These are phyloP conservation scores for Huso huso DNA, from an alignment of 2,797 vertebrate species.

Conservation along the genomic window DNA sequence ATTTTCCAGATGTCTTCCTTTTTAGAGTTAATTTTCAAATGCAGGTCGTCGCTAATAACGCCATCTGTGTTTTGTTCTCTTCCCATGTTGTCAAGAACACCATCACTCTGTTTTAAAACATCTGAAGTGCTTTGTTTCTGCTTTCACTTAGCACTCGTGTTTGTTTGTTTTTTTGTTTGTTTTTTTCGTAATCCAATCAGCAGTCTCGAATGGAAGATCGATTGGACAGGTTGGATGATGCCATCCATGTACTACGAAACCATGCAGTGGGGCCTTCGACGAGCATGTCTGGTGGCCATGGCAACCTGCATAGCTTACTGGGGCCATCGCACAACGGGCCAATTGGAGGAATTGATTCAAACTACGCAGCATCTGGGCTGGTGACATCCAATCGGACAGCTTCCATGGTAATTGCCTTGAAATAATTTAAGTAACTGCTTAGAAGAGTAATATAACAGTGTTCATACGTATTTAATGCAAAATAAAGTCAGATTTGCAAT, in stretches of 20 bases:
- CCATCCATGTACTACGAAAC: conserved; percentile 91
- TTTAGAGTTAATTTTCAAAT: too few species aligned
- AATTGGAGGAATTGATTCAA: conserved; percentile 74
- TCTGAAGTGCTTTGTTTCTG: conserved; percentile 29
- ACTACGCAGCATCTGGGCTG: conserved; percentile 76
- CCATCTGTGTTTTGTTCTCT: background rate
- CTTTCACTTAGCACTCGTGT: conserved; percentile 42
- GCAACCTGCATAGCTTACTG: conserved; percentile 86
- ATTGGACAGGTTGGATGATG: conserved; percentile 93
- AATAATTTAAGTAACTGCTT: too few species aligned
- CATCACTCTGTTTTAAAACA: conserved; percentile 37
- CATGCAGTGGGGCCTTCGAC: conserved; percentile 93
- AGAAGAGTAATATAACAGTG: too few species aligned
- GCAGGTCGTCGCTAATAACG: too few species aligned
- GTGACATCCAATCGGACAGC: conserved; percentile 74
- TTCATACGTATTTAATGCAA: too few species aligned
- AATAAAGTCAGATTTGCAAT: too few species aligned
- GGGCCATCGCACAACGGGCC: conserved; percentile 90
- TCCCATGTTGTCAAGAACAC: conserved; percentile 25
- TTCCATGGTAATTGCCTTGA: conserved; percentile 69
- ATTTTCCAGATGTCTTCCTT: too few species aligned
- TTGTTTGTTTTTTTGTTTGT: conserved; percentile 9
- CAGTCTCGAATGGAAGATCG: conserved; percentile 98
- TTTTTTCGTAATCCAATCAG: conserved; percentile 38
- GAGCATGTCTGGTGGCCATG: conserved; percentile 69